Conservation (phyloP, 2,797 vertebrate species). For the Fundulus diaphanus region DNA sequence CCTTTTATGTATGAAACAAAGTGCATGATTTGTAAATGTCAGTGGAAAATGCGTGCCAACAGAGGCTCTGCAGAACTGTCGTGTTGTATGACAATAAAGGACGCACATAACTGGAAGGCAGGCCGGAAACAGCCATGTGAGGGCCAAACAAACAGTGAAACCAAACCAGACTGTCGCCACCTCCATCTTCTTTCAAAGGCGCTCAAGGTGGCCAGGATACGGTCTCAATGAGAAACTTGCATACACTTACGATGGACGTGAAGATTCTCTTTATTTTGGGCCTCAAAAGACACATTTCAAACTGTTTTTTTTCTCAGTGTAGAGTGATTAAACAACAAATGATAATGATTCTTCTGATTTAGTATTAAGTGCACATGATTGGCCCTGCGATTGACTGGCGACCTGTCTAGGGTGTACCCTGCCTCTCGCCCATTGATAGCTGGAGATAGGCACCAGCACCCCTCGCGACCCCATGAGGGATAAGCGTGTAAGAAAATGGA, state of each 20-base stretch:
- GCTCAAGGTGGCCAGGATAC: conserved; percentile 1
- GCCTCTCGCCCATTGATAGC: no score
- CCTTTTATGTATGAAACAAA: conserved; percentile 38
- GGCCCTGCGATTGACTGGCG: no score
- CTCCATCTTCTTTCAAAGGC: conserved; percentile 20
- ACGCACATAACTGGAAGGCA: conserved; percentile 38
- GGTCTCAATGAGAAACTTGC: neutral
- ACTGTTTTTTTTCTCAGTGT: neutral
- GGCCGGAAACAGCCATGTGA: conserved; percentile 47
- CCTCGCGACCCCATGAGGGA: no score
- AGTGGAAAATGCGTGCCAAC: conserved; percentile 54
- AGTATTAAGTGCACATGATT: neutral
- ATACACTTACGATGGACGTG: neutral
- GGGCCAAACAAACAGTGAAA: conserved; percentile 64
- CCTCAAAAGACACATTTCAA: neutral
- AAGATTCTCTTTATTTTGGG: neutral
- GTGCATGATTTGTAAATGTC: conserved; percentile 71
- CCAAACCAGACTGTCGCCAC: conserved; percentile 15
- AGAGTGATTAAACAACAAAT: neutral
- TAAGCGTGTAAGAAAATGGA: no score
- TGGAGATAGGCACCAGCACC: no score
- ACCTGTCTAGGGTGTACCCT: no score
- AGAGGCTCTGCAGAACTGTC: conserved; percentile 49
- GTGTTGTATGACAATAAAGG: conserved; percentile 66
- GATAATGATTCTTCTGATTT: neutral